Evolutionary conservation across 2,888 invertebrate species (phyloP).

Genomic region (Polymixis lichenea): DNA sequence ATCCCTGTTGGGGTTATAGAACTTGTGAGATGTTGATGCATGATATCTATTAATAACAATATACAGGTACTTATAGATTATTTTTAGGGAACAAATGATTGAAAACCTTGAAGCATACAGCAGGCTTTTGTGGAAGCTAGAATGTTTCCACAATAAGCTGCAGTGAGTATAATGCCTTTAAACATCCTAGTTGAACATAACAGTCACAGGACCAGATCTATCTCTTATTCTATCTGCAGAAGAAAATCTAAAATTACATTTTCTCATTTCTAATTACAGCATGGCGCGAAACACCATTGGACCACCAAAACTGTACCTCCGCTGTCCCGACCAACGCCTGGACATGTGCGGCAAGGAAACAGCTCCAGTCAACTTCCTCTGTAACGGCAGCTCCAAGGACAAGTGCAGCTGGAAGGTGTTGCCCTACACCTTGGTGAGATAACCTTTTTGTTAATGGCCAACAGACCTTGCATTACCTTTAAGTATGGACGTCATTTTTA

Average conservation of each 20-base stretch:
- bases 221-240: not conserved
- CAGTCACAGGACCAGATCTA: not conserved
- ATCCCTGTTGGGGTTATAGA: not conserved
- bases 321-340: constrained; percentile 77
- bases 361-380: constrained; percentile 69
- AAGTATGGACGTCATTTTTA: not conserved
- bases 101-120: not conserved
- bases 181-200: not conserved
- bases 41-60: not conserved
- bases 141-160: not conserved
- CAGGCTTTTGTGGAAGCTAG: not conserved
- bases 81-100: not conserved
- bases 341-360: constrained; percentile 68
- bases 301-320: constrained; percentile 76
- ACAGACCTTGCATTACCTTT: not conserved
- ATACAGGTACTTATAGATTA: not conserved
- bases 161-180: not conserved
- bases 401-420: constrained; percentile 81
- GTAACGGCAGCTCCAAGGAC: constrained; percentile 73
- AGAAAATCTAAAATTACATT: not conserved
- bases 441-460: not conserved
- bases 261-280: constrained; percentile 68
- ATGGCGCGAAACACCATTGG: constrained; percentile 74
- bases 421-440: constrained; percentile 72
- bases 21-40: not conserved